Evolutionary conservation across 1,140 invertebrate genomes (phyloP).

Genomic region (Colletes gigas): DNA sequence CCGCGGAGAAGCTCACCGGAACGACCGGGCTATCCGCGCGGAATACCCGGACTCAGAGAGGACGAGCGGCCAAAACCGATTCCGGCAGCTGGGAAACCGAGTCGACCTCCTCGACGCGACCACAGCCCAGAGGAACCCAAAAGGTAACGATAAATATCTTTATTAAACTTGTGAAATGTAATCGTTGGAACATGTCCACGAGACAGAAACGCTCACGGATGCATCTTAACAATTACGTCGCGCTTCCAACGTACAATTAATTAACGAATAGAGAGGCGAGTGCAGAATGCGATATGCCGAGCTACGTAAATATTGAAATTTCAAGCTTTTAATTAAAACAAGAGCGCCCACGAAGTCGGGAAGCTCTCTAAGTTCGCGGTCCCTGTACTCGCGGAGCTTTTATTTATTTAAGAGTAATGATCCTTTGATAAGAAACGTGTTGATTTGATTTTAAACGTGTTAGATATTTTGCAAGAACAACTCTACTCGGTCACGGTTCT

Average conservation of each 20-base stretch:
- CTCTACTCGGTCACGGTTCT: no score
- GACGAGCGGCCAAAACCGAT: slow-evolving; percentile 71
- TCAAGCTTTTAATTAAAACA: not conserved
- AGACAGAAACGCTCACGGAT: not conserved
- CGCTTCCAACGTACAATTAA: no score
- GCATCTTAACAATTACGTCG: not conserved
- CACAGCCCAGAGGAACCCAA: slow-evolving; percentile 48
- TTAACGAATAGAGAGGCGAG: no score
- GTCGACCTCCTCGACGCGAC: slow-evolving; percentile 65
- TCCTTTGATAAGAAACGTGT: no score
- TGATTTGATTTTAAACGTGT: no score
- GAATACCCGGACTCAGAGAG: slow-evolving; percentile 73
- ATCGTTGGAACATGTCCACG: no score
- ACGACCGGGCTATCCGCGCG: slow-evolving; percentile 67
- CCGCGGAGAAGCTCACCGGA: slow-evolving; percentile 66
- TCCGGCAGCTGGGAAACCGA: slow-evolving; percentile 73
- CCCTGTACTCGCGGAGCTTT: not conserved
- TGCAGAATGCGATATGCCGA: not conserved
- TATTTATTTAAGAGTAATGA: no score
- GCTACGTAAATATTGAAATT: slow-evolving; percentile 7
- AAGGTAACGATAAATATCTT: slow-evolving; percentile 27
- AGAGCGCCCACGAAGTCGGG: not conserved
- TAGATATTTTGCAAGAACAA: no score
- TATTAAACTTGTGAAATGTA: no score
- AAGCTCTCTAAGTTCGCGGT: not conserved